Conservation (phyloP, 1,140 invertebrate species). For the Periplaneta americana region DNA sequence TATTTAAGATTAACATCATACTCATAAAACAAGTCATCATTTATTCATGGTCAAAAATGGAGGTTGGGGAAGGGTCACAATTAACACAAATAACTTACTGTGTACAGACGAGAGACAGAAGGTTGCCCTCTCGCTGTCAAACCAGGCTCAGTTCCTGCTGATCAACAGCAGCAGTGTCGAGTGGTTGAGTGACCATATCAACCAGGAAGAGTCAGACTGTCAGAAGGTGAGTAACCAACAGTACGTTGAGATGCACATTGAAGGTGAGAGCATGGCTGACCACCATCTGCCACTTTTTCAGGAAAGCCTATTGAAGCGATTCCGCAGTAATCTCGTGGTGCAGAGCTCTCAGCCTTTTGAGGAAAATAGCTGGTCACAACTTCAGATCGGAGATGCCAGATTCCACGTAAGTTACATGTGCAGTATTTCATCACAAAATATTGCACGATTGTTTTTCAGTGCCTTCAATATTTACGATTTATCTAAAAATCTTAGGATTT, state of each 20-base stretch:
- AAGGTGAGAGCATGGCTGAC: constrained; percentile 22
- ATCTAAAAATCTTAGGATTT: no score
- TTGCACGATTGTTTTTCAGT: no score
- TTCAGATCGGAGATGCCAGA: constrained; percentile 60
- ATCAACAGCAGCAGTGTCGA: constrained; percentile 69
- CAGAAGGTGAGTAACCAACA: constrained; percentile 43
- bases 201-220: constrained; percentile 44
- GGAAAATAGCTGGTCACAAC: constrained; percentile 65
- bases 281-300: constrained; percentile 53
- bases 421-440: not conserved
- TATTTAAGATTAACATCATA: no score
- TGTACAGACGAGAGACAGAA: not conserved
- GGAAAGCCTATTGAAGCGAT: constrained; percentile 43
- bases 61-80: no score
- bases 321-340: constrained; percentile 53
- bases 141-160: constrained; percentile 84
- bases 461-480: no score
- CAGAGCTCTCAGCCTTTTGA: constrained; percentile 49
- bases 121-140: constrained; percentile 64
- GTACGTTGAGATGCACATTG: not conserved
- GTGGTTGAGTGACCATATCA: constrained; percentile 54
- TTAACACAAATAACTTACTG: no score
- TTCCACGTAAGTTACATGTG: constrained; percentile 56
- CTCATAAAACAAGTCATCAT: no score
- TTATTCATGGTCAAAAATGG: no score